phyloP scores from a whole-genome alignment of 2,888 invertebrate species.

The Tenthredo distinguenda region DNA sequence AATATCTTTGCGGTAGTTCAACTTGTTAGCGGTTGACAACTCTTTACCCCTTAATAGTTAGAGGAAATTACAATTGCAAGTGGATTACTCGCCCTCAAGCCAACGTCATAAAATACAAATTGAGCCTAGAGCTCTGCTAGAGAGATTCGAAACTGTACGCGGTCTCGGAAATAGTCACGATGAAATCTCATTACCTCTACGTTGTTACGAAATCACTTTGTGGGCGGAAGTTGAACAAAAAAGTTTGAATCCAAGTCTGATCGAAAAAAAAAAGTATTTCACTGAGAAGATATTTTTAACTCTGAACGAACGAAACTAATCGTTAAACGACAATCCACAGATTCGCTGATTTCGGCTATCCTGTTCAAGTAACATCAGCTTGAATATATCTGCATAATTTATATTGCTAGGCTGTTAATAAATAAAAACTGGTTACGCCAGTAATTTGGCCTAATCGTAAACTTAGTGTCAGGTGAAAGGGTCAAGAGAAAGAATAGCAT shows the following conservation, averaged over 20 bases:
- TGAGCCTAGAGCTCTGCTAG: slow-evolving; percentile 27
- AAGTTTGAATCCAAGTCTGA: slow-evolving; percentile 27
- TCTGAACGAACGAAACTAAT: slow-evolving; percentile 5
- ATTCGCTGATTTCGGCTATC: not conserved
- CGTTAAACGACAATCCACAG: not conserved
- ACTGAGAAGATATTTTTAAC: not conserved
- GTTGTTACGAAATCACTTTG: slow-evolving; percentile 45
- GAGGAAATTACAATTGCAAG: slow-evolving; percentile 46
- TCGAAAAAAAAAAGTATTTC: slow-evolving; percentile 38
- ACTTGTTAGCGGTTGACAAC: slow-evolving; percentile 51
- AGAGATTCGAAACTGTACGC: slow-evolving; percentile 43
- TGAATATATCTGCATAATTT: not conserved
- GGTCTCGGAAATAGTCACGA: slow-evolving; percentile 42
- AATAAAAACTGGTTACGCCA: not conserved
- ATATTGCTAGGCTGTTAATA: too few relatives aligned
- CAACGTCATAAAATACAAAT: slow-evolving; percentile 40
- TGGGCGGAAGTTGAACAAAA: slow-evolving; percentile 46
- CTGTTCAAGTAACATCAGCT: not conserved
- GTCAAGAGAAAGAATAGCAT: slow-evolving; percentile 54
- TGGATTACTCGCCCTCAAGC: slow-evolving; percentile 42
- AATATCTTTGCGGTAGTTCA: slow-evolving; percentile 40
- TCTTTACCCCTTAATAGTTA: slow-evolving; percentile 30
- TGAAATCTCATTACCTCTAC: slow-evolving; percentile 40
- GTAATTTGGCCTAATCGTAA: not conserved
- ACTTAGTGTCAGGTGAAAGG: not conserved